Evolutionary conservation across 2,113 vertebrate species (phyloP), one percentile per base, ranked within the genome.

Genomic region (Calyptomena viridis): DNA sequence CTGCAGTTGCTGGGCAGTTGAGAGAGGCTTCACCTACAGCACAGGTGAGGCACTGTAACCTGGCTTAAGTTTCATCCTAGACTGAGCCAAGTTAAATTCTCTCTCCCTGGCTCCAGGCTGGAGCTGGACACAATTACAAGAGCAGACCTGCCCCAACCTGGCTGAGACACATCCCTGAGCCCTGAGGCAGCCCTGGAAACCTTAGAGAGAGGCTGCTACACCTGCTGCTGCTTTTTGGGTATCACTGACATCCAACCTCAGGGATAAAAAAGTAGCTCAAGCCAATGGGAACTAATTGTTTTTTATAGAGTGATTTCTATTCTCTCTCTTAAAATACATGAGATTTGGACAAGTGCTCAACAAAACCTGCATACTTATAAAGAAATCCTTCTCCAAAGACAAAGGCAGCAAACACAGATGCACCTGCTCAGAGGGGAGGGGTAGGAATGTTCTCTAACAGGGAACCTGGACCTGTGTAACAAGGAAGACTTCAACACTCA

Each of bases 401-500:
- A 87, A 72, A 55, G 30, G 31, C 77, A 73, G 53, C 47, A 80
- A 33, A 73, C 33, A 56, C 27, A 79, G 42, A 0, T 5, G 10
- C 52, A 49, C 2, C 0, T 0, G 1, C 53, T 31, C 21, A 6
- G 52, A 27, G 58, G 17, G 42, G 44, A 84, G 2, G 55, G 18
- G 30, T 1, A 55, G 56, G 31, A 71, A 81, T 9, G 37, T 11
- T 23, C 46, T 55, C 52, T 49, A 6, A 37, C 21, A 33, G 24
- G 18, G 25, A 78, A 63, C 52, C 63, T 6, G 23, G 42, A 40
- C 42, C 85, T 14, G 19, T 37, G 40, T 53, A 50, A 25, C 30
- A 27, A 40, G 53, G 24, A 11, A 82, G 19, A 39, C 23, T 44
- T 46, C 28, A 21, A 8, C 47, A 19, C 9, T 33, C 80, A 46